Base-by-base conservation (phyloP, 1,140 invertebrate species). In the Drosophila ananassae region DNA sequence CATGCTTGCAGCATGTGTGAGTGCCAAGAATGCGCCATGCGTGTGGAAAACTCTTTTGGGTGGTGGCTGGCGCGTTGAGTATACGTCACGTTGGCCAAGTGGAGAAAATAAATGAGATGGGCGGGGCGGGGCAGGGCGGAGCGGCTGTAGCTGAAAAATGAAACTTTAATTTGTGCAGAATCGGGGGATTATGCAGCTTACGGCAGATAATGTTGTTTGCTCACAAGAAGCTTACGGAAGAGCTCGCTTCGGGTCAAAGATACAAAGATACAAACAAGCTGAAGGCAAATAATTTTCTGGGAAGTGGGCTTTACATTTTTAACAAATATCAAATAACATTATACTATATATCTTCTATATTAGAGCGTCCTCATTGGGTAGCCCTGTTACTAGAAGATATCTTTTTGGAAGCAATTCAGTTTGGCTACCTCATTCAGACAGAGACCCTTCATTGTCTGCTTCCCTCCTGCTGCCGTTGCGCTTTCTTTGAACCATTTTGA, bases 31-130 rank as follows among this genome's bases (percentile, higher is more conserved):
- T 79, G 78, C 76, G 77, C 51, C 61, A 79, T 60, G 64, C 61
- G 48, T 73, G 39, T 53, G 34, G 58, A 73, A 67, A 75, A 75
- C 50, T 77, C 57, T 77, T 60, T 73, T 82, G 79, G 73, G 79
- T 73, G 69, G 77, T 69, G 76, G 59, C 76, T 79, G 53, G 13
- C 61, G 30, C 56, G 69, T 80, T 81, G 44, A 76, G 79, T 63
- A 78, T 82, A 82, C 74, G 79, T 68, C 79, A 81, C 79, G 79
- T 81, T 81, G 67, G 67, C 67, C 67, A 48, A 63, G 46, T 48
- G 44, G 66, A 50, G 60, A 61, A 57, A 39, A 59, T 9, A 56
- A 37, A 48, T 21, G 48, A 13, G 47, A 21, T 51, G 62, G 25
- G 13, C 22, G 6, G 13, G 46, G 24, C 48, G 13, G 12, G 13